Evolutionary conservation across 2,113 vertebrate species (phyloP).

Genomic region (Proteles cristata): DNA sequence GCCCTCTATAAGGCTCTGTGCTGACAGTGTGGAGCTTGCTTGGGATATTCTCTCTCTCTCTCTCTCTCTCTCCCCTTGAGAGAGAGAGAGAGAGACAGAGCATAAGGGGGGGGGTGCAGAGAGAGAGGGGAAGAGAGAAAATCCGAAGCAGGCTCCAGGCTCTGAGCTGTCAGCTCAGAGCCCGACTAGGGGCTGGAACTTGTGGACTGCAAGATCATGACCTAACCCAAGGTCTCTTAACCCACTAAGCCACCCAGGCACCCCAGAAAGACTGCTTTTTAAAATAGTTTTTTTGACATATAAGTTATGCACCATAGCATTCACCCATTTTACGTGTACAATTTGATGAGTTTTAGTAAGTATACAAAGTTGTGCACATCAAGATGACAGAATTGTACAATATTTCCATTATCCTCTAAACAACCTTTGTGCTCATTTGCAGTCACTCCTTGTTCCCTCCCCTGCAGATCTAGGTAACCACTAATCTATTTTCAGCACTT

Average conservation of each 20-base stretch:
- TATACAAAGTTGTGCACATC: background rate
- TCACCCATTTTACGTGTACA: background rate
- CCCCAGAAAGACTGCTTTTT: background rate
- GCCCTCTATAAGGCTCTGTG: too few species aligned
- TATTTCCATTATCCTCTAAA: background rate
- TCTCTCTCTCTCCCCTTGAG: too few species aligned
- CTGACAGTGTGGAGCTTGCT: too few species aligned
- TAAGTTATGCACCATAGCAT: background rate
- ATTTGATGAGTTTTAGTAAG: background rate
- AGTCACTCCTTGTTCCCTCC: background rate
- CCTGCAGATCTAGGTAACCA: background rate
- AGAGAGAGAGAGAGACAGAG: too few species aligned
- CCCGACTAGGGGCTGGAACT: background rate
- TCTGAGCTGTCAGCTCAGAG: background rate
- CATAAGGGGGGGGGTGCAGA: too few species aligned
- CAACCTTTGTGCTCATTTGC: background rate
- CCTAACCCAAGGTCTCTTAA: background rate
- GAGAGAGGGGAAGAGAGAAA: too few species aligned
- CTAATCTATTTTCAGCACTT: background rate
- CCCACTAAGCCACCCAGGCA: background rate
- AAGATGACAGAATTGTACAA: background rate
- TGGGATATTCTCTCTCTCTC: too few species aligned
- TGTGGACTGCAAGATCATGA: background rate
- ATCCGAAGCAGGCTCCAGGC: too few species aligned
- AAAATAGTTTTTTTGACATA: background rate